phyloP scores from a whole-genome alignment of 2,797 vertebrate species.

The Stomatorhinus walkeri region DNA sequence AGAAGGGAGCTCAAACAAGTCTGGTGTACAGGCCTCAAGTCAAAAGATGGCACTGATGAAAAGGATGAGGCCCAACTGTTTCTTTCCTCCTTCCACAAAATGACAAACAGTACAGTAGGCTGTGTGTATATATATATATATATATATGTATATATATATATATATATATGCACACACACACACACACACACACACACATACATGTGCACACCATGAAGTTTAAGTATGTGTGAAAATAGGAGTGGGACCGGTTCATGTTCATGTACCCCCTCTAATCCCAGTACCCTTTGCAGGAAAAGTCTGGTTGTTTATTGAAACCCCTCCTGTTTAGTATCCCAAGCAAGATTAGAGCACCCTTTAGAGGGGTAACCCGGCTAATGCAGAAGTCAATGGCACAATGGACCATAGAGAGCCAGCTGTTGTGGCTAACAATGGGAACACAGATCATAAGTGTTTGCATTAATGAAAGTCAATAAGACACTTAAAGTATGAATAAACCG shows the following conservation, averaged over 20 bases:
- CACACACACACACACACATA: too few relatives aligned
- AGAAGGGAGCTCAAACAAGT: not conserved
- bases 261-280: not conserved
- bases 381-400: not conserved
- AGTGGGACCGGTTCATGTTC: not conserved
- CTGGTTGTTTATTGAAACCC: not conserved
- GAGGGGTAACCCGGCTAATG: not conserved
- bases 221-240: not conserved
- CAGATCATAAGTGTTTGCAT: constrained; percentile 18
- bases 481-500: constrained; percentile 17
- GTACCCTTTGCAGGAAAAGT: not conserved
- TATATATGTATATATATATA: not conserved
- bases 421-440: constrained; percentile 30
- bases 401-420: constrained; percentile 13
- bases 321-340: not conserved
- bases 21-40: not conserved
- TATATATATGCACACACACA: not conserved
- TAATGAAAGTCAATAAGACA: constrained; percentile 40
- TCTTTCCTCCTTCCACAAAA: constrained; percentile 35
- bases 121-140: not conserved
- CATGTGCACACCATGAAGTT: not conserved
- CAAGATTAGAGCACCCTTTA: not conserved
- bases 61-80: constrained; percentile 22
- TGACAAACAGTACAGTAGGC: not conserved
- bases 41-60: not conserved